Base-by-base conservation (phyloP, 2,797 vertebrate species). In the Rousettus madagascariensis region DNA sequence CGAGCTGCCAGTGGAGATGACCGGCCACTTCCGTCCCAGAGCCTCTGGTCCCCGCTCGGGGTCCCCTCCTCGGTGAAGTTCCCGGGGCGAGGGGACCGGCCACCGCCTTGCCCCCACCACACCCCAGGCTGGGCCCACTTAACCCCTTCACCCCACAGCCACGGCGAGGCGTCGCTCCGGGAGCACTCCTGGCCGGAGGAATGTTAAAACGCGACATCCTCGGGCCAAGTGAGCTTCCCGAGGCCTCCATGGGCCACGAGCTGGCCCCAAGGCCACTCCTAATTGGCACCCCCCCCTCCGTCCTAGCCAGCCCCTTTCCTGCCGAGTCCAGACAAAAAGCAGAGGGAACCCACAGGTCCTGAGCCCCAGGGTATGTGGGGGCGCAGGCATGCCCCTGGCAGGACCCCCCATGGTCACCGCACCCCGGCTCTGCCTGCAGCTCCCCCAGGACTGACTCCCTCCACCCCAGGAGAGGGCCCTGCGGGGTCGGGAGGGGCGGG, bases 301-400 rank as follows among this genome's bases (percentile, higher is more conserved):
- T 33, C 71, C 59, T 4, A 2, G 28, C 0, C 4, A 0, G 12
- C 8, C 36, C 26, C 22, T 43, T 1, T 33, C 12, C 19, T 12
- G 28, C 46, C 0, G 0, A 26, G 61, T 24, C 22, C 12, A 12
- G 8, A 46, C 49, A 20, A 1, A 55, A n/a, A 13, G 38, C 16
- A 65, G 80, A 57, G 5, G 24, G 24, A 2, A 3, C 0, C 1
- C 43, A 2, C 4, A 3, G 10, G 6, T 13, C 57, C 53, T 0
- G 5, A 75, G 53, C 33, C 11, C 72, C 59, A 10, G 16, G 38
- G 30, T 8, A 26, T 28, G 28, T 6, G 16, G 33, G 26, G 36
- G 5, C 46, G 61, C 68, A 24, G 16, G 1, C 61, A 13, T 1
- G 19, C 19, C 78, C 26, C 3, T 1, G 5, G 33, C 8, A 8